Percentiles rank a stretch among this genome's conserved stretches.
phyloP scores from a whole-genome alignment of 2,797 vertebrate species.

The Limnodromus scolopaceus region DNA sequence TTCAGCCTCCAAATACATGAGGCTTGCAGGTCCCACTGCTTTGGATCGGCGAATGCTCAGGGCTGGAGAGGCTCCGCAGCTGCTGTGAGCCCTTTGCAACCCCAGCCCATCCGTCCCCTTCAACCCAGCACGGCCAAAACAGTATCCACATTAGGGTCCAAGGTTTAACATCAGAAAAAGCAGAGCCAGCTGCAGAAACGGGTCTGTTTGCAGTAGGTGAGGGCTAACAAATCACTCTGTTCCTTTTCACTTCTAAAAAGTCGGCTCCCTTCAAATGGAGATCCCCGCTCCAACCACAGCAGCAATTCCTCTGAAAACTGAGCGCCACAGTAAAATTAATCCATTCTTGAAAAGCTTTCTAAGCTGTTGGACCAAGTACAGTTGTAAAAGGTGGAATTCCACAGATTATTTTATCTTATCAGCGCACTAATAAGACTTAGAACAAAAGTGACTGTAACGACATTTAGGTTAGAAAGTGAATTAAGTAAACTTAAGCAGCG shows the following conservation, averaged over 20 bases:
- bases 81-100: background rate
- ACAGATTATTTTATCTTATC: conserved; percentile 3
- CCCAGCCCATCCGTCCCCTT: background rate
- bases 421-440: background rate
- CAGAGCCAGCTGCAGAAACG: background rate
- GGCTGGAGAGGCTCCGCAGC: background rate
- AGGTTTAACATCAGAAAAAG: background rate
- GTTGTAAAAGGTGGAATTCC: background rate
- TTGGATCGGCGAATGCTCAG: fast-evolving
- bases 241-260: background rate
- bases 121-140: background rate
- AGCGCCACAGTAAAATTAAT: background rate
- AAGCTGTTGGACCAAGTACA: background rate
- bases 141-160: background rate
- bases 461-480: background rate
- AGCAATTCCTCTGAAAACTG: background rate
- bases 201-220: background rate
- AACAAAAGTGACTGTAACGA: background rate
- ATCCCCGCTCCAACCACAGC: background rate
- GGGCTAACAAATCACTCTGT: background rate
- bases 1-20: background rate
- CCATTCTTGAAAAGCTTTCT: background rate
- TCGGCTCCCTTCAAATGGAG: fast-evolving
- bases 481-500: background rate
- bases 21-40: background rate